Evolutionary conservation across 1,140 invertebrate species (phyloP).

Genomic region (Conopomorpha cramerella): DNA sequence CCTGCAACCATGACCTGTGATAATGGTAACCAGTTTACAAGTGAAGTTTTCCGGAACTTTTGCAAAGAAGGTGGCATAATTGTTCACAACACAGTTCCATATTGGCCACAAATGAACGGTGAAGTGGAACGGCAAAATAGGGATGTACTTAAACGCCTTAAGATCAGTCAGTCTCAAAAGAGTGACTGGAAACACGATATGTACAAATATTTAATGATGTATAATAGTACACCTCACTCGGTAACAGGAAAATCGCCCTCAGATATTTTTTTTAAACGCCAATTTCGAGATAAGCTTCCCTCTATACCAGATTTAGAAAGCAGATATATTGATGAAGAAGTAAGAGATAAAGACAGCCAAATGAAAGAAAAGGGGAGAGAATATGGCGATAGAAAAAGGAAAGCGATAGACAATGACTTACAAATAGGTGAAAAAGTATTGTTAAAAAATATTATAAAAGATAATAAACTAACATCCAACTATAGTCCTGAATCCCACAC

Average conservation of each 20-base stretch:
- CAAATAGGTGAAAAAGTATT: no score
- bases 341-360: constrained; percentile 1
- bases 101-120: constrained; percentile 16
- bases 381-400: constrained; percentile 1
- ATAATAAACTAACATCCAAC: constrained; percentile 9
- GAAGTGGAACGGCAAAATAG: constrained; percentile 23
- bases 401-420: no score
- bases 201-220: background rate
- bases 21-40: constrained; percentile 19
- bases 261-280: background rate
- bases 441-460: constrained; percentile 9
- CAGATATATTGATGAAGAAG: background rate
- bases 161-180: constrained; percentile 5
- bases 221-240: constrained; percentile 2
- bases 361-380: background rate
- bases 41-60: constrained; percentile 10
- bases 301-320: background rate
- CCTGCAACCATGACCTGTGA: constrained; percentile 6
- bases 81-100: background rate
- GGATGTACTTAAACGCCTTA: constrained; percentile 9
- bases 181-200: background rate
- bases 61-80: background rate
- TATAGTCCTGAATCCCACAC: constrained; percentile 7
- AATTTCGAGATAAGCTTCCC: constrained; percentile 1
- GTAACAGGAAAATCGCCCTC: background rate